Base-by-base conservation (phyloP, 2,113 vertebrate species). In the Zootoca vivipara region DNA sequence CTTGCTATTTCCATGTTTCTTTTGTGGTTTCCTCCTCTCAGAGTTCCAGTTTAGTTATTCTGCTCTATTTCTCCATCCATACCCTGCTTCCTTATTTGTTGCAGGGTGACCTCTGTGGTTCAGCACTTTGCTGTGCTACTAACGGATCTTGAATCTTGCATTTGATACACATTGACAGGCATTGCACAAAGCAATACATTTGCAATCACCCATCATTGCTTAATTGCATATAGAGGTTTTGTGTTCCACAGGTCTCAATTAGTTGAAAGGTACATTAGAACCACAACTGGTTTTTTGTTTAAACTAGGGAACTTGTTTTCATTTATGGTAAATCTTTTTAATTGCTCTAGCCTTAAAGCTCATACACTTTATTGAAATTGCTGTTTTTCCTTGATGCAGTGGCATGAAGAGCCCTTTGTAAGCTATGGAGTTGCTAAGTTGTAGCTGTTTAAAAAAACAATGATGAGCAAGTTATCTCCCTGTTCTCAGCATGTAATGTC, bases 81-180 rank as follows among this genome's bases (percentile, higher is more conserved):
- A 0, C 0, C 38, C 40, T 62, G 24, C 22, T 30, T 28, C 1
- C 46, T 30, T 10, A 35, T 75, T 77, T 81, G 86, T 24, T 73
- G 16, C 0, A 0, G 38, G 28, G 16, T 2, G 82, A 87, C 86
- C 33, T 87, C 87, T 89, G 9, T 18, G 69, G 42, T 1, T 82
- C 0, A 1, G 30, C 35, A 33, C 38, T n/a, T 88, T 38, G 33
- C 33, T 10, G 2, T 85, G 69, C 24, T 89, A 30, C 56, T 58
- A 22, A 7, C 84, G 1, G 75, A 38, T 35, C 64, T 79, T 28
- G 22, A 42, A 62, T 84, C 10, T 2, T 79, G n/a, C 67, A 52
- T 70, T 20, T 1, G 0, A 3, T 3, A 0, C 0, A 56, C 8
- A 64, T 67, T 0, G 42, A 35, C 40, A 78, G 13, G 24, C n/a